Conservation (phyloP, 2,113 vertebrate species). For the Paramormyrops kingsleyae region DNA sequence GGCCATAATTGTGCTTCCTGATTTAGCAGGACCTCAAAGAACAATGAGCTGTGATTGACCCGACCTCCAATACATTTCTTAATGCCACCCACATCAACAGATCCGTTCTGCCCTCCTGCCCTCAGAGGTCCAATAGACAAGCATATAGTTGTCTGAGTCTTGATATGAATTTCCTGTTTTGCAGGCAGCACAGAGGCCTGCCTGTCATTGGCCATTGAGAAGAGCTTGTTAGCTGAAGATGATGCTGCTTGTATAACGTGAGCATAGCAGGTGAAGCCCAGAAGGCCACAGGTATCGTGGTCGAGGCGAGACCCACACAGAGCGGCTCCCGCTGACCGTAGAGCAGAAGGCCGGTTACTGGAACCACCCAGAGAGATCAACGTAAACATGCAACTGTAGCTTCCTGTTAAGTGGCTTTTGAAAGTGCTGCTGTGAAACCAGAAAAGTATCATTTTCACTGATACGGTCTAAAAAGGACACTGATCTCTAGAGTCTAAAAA, state of each 20-base stretch:
- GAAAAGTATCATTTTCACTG: background rate
- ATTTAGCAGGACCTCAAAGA: background rate
- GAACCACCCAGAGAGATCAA: background rate
- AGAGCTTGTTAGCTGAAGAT: background rate
- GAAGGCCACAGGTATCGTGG: background rate
- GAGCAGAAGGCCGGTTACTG: background rate
- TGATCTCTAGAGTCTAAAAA: background rate
- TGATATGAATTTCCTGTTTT: background rate
- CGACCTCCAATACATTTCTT: background rate
- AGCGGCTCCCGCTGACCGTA: background rate
- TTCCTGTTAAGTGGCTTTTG: constrained; percentile 12
- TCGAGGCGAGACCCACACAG: background rate
- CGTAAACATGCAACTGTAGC: background rate
- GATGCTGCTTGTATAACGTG: background rate
- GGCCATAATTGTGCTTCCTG: background rate
- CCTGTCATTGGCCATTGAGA: background rate
- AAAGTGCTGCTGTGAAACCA: constrained; percentile 5
- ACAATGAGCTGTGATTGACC: constrained; percentile 1
- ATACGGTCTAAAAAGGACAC: constrained; percentile 10
- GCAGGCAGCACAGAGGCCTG: background rate
- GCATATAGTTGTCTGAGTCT: background rate
- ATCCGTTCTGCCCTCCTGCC: background rate
- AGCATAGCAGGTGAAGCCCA: background rate
- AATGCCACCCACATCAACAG: background rate
- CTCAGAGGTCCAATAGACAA: background rate